phyloP scores from a whole-genome alignment of 2,113 vertebrate genomes.

The Etheostoma spectabile region DNA sequence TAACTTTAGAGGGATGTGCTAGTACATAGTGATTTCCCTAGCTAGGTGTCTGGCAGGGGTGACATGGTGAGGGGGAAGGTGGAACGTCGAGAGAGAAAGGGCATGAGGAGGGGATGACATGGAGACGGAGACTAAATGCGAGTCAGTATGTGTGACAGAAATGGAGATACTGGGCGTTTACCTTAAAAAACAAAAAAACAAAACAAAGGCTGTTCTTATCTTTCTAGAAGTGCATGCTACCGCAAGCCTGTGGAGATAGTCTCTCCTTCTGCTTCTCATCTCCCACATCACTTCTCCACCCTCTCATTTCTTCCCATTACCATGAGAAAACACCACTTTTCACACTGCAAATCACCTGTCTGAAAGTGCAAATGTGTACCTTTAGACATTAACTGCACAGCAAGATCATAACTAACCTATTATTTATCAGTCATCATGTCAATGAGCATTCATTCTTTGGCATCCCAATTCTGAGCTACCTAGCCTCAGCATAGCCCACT shows the following conservation, averaged over 20 bases:
- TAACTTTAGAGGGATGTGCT: conserved; percentile 18
- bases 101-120: not conserved
- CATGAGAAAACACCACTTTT: not conserved
- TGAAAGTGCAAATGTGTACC: not conserved
- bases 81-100: conserved; percentile 10
- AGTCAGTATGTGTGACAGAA: conserved; percentile 10
- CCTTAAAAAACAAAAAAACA: conserved; percentile 20
- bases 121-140: not conserved
- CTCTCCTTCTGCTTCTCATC: not conserved
- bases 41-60: conserved; percentile 27
- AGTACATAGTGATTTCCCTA: conserved; percentile 41
- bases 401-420: not conserved
- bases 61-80: not conserved
- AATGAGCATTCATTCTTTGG: not conserved
- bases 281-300: too few species aligned
- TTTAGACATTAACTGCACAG: not conserved
- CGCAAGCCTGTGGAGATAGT: conserved; percentile 16
- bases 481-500: not conserved
- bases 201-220: conserved; percentile 33
- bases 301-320: not conserved
- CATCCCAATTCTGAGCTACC: not conserved
- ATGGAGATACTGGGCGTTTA: conserved; percentile 9
- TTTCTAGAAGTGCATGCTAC: conserved; percentile 1
- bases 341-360: not conserved
- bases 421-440: not conserved